Percentiles rank a stretch among this genome's conserved stretches.
phyloP scores from a whole-genome alignment of 2,113 vertebrate genomes.

The Cavia porcellus region DNA sequence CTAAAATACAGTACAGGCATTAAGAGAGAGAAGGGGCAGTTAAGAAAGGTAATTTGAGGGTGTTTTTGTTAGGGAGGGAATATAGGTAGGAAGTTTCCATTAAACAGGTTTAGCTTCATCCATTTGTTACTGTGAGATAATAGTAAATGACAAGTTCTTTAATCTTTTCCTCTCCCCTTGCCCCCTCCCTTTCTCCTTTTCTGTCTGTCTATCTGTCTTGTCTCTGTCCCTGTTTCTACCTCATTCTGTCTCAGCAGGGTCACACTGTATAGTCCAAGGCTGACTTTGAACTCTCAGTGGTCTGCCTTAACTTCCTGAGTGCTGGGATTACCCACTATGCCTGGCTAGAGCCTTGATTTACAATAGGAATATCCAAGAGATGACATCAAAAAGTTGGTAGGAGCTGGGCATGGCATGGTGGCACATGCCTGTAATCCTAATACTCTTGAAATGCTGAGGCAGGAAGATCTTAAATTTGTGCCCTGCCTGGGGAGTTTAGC shows the following conservation, averaged over 20 bases:
- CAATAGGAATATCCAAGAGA: background rate
- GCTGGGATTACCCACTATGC: background rate
- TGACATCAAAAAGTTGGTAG: constrained; percentile 9
- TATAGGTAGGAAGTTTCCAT: background rate
- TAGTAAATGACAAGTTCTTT: background rate
- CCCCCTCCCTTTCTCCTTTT: background rate
- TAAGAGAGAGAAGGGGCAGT: background rate
- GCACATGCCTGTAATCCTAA: background rate
- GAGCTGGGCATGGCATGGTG: background rate
- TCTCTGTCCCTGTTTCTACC: no score
- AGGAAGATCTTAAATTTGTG: background rate
- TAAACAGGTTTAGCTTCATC: constrained; percentile 8
- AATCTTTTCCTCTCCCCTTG: background rate
- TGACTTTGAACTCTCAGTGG: background rate
- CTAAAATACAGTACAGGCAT: background rate
- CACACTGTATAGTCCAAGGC: background rate
- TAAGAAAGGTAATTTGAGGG: background rate
- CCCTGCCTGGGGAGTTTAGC: background rate
- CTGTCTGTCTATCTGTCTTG: no score
- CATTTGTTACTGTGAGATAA: background rate
- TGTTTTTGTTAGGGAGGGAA: background rate
- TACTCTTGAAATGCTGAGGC: background rate
- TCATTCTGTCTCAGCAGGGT: background rate
- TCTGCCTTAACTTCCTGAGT: background rate
- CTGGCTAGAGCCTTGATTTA: background rate